A percentile compares a stretch with the other conserved stretches of the same genome.
Conservation (phyloP, 2,888 invertebrate species). For the Tinea trinotella region DNA sequence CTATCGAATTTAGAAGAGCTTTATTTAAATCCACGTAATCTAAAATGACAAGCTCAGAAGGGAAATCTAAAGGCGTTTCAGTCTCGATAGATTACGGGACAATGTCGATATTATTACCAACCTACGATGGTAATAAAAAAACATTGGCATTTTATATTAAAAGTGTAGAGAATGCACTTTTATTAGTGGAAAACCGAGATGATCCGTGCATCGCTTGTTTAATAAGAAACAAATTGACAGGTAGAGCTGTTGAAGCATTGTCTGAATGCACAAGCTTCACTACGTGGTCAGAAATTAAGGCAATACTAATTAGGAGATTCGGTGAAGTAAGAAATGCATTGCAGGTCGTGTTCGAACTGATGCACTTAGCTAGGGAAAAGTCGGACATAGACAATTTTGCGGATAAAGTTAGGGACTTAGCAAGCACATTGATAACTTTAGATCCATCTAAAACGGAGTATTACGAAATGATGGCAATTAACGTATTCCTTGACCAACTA, state of each 20-base stretch:
- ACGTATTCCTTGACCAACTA: constrained; percentile 13
- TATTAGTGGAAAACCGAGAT: constrained; percentile 14
- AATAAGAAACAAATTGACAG: constrained; percentile 26
- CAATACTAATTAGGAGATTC: constrained; percentile 21
- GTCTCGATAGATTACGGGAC: background rate
- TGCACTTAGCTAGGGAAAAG: background rate
- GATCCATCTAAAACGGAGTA: background rate
- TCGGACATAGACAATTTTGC: constrained; percentile 19
- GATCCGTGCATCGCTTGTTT: constrained; percentile 24
- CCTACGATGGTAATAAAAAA: constrained; percentile 28
- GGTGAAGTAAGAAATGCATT: constrained; percentile 25
- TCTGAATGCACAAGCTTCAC: constrained; percentile 20
- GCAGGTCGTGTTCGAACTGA: constrained; percentile 22
- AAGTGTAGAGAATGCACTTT: constrained; percentile 26
- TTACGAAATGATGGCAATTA: background rate
- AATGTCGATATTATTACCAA: constrained; percentile 23
- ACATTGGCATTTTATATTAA: constrained; percentile 26
- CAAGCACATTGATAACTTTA: background rate
- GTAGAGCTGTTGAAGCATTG: constrained; percentile 24
- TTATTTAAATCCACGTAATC: background rate
- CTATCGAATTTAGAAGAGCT: background rate
- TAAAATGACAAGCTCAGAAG: too few species aligned
- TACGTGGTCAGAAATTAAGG: constrained; percentile 24
- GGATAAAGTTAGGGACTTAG: background rate
- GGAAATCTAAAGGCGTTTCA: too few species aligned